These are phyloP conservation scores for Anoplopoma fimbria DNA, from an alignment of 2,113 vertebrate genomes.

Conservation along the genomic window DNA sequence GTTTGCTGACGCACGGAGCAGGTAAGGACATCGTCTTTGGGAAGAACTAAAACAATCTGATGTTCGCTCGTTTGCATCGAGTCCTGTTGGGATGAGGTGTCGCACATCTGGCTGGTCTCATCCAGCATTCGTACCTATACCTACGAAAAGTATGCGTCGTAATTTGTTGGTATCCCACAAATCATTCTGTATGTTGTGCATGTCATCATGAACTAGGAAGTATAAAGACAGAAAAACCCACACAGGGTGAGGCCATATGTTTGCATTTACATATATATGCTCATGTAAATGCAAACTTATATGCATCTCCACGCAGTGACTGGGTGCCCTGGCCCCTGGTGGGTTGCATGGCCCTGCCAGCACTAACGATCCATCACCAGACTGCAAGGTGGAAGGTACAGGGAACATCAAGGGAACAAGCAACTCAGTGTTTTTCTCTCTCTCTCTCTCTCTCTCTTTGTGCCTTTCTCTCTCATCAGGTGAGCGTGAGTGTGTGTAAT, in stretches of 20 bases:
- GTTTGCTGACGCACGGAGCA: not conserved
- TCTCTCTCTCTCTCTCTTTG: constrained; percentile 13
- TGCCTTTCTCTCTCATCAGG: constrained; percentile 26
- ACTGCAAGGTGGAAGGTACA: constrained; percentile 53
- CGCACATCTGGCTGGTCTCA: no score
- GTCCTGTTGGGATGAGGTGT: not conserved
- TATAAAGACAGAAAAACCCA: no score
- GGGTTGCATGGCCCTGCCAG: constrained; percentile 39
- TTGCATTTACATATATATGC: not conserved
- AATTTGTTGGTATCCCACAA: no score
- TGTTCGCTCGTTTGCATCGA: not conserved
- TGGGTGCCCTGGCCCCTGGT: constrained; percentile 63
- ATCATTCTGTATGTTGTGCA: no score
- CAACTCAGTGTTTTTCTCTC: constrained; percentile 31
- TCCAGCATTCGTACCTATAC: no score
- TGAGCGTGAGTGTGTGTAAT: constrained; percentile 48
- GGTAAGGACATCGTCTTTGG: not conserved
- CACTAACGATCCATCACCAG: constrained; percentile 59
- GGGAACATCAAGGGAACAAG: constrained; percentile 54
- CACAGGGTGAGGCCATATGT: no score
- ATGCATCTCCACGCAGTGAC: constrained; percentile 10
- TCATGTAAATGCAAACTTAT: constrained; percentile 1
- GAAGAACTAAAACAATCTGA: not conserved
- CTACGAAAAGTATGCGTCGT: no score
- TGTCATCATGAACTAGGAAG: no score